Evolutionary conservation across 2,888 invertebrate genomes (phyloP).

Genomic region (Troglohyphantes excavatus): DNA sequence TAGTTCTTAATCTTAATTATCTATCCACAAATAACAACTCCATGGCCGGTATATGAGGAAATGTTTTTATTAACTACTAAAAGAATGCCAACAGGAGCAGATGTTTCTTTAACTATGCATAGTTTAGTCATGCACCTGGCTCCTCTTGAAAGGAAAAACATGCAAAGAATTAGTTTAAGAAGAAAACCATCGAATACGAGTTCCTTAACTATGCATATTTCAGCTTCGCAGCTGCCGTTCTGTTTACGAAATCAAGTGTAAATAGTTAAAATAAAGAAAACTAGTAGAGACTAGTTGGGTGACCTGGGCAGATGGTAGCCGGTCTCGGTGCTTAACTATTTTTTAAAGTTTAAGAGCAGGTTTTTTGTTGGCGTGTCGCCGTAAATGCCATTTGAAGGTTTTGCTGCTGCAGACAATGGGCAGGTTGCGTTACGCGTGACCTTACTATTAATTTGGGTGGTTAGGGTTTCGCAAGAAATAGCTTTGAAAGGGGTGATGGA

Average conservation of each 20-base stretch:
- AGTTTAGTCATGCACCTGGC: neutral
- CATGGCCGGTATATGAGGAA: neutral
- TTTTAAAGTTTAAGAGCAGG: neutral
- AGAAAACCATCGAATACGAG: neutral
- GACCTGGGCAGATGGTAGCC: slow-evolving; percentile 6
- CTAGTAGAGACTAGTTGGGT: slow-evolving; percentile 6
- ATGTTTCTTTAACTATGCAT: neutral
- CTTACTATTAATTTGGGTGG: neutral
- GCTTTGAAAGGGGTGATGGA: neutral
- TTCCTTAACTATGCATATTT: slow-evolving; percentile 1
- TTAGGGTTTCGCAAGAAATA: neutral
- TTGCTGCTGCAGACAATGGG: neutral
- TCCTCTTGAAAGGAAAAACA: too few species aligned
- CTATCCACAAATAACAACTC: neutral
- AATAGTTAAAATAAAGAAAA: neutral
- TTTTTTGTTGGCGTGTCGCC: slow-evolving; percentile 8
- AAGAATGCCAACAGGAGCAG: neutral
- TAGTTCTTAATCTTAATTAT: neutral
- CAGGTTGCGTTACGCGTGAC: neutral
- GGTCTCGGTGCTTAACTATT: slow-evolving; percentile 4
- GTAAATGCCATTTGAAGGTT: neutral
- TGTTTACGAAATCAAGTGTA: neutral
- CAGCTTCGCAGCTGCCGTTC: neutral
- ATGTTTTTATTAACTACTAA: neutral
- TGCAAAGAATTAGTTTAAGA: neutral